phyloP scores from a whole-genome alignment of 2,113 vertebrate genomes.

The Nothoprocta pentlandii region DNA sequence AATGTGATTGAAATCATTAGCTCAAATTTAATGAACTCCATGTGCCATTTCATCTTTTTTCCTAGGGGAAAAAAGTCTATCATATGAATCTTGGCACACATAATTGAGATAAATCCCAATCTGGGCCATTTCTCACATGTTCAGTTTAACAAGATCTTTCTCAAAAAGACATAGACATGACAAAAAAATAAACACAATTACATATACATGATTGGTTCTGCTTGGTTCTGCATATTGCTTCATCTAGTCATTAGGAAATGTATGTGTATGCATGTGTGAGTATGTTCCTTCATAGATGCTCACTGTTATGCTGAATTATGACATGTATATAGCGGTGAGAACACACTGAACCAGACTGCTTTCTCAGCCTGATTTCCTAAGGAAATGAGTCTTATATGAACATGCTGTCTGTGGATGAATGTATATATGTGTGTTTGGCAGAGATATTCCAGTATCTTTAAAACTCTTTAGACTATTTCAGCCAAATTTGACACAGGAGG shows the following conservation, averaged over 20 bases:
- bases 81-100: neutral
- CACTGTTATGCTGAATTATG: conserved; percentile 33
- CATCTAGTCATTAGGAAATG: conserved; percentile 21
- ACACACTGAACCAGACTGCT: neutral
- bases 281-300: conserved; percentile 32
- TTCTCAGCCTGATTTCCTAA: neutral
- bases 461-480: neutral
- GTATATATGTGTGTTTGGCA: neutral
- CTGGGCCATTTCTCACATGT: neutral
- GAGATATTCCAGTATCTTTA: conserved; percentile 6
- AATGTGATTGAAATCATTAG: conserved; percentile 78
- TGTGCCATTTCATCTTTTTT: conserved; percentile 55
- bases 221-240: conserved; percentile 31
- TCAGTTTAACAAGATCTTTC: conserved; percentile 39
- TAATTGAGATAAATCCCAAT: conserved; percentile 61
- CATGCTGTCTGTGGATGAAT: neutral
- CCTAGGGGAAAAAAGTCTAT: neutral
- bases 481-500: neutral
- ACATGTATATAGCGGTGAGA: neutral
- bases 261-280: neutral
- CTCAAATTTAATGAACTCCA: conserved; percentile 73
- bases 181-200: conserved; percentile 58
- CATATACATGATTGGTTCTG: conserved; percentile 7
- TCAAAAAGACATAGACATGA: conserved; percentile 11
- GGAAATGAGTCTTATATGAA: neutral